A percentile compares a stretch with the other conserved stretches of the same genome.
Evolutionary conservation across 2,888 invertebrate genomes (phyloP).

Genomic region (Neoscelio sp.): DNA sequence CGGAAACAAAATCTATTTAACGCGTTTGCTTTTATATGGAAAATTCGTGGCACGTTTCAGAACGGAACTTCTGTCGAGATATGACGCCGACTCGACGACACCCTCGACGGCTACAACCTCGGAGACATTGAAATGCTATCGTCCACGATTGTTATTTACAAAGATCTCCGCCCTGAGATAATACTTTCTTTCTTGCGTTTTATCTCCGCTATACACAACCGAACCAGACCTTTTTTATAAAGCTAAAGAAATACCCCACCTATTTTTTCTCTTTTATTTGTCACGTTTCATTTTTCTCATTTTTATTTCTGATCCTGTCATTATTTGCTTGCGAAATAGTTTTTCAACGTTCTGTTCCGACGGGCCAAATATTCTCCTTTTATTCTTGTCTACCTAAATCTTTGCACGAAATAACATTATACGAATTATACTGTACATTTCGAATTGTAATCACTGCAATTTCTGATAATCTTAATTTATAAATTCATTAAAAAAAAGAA

Average conservation of each 20-base stretch:
- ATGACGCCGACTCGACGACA: slow-evolving; percentile 59
- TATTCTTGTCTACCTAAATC: slow-evolving; percentile 20
- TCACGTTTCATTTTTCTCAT: neutral
- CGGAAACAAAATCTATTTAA: slow-evolving; percentile 55
- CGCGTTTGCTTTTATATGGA: slow-evolving; percentile 39
- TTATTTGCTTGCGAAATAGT: neutral
- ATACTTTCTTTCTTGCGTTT: slow-evolving; percentile 25
- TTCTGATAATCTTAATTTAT: too few relatives aligned
- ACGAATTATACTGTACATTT: slow-evolving; percentile 7
- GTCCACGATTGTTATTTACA: slow-evolving; percentile 66
- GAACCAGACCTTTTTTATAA: neutral
- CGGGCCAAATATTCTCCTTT: slow-evolving; percentile 1
- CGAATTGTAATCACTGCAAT: too few relatives aligned
- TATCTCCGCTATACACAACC: slow-evolving; percentile 10
- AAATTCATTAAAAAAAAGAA: too few relatives aligned
- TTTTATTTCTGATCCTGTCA: slow-evolving; percentile 11
- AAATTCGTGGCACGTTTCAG: slow-evolving; percentile 42
- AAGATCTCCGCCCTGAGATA: slow-evolving; percentile 47
- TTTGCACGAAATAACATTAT: slow-evolving; percentile 14
- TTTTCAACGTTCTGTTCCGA: slow-evolving; percentile 4
- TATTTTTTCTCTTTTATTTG: neutral
- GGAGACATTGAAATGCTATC: slow-evolving; percentile 70
- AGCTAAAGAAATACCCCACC: neutral
- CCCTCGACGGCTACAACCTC: slow-evolving; percentile 52
- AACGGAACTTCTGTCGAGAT: slow-evolving; percentile 48